These are phyloP conservation scores for Helostoma temminkii DNA, from an alignment of 2,797 vertebrate genomes.

Conservation along the genomic window DNA sequence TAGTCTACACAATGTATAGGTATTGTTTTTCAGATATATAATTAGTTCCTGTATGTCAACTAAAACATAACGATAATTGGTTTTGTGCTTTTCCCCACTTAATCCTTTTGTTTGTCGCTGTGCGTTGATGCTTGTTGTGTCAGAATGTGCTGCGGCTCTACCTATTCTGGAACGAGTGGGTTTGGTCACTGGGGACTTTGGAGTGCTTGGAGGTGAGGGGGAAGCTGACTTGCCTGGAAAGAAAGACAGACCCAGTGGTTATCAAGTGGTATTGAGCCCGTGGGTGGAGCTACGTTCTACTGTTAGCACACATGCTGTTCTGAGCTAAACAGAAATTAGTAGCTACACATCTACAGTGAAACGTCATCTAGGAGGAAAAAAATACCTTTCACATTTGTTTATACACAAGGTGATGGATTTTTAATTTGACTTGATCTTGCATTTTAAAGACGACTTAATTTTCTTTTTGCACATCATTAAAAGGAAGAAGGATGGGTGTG, in stretches of 20 bases:
- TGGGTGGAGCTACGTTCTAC: slow-evolving; percentile 47
- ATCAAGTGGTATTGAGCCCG: slow-evolving; percentile 29
- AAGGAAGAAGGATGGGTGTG: background rate
- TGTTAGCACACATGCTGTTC: slow-evolving; percentile 60
- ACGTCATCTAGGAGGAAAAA: slow-evolving; percentile 10
- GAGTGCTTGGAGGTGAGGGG: slow-evolving; percentile 80
- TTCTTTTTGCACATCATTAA: slow-evolving; percentile 28
- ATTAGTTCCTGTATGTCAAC: background rate
- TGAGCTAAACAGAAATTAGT: slow-evolving; percentile 57
- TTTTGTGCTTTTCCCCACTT: background rate
- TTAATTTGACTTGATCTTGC: slow-evolving; percentile 10
- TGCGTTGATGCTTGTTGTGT: slow-evolving; percentile 47
- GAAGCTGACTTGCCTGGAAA: slow-evolving; percentile 84
- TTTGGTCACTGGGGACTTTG: slow-evolving; percentile 80
- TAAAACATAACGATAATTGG: background rate
- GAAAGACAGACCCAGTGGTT: slow-evolving; percentile 80
- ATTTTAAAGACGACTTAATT: background rate
- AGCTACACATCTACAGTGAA: slow-evolving; percentile 25
- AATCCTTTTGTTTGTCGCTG: slow-evolving; percentile 1
- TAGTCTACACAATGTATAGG: background rate
- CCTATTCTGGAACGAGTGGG: slow-evolving; percentile 82
- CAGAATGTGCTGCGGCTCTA: slow-evolving; percentile 63
- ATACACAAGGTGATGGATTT: slow-evolving; percentile 18
- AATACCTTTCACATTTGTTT: slow-evolving; percentile 2
- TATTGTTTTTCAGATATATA: background rate